These are phyloP conservation scores for Furcula furcula DNA, from an alignment of 2,888 invertebrate species.

Conservation along the genomic window DNA sequence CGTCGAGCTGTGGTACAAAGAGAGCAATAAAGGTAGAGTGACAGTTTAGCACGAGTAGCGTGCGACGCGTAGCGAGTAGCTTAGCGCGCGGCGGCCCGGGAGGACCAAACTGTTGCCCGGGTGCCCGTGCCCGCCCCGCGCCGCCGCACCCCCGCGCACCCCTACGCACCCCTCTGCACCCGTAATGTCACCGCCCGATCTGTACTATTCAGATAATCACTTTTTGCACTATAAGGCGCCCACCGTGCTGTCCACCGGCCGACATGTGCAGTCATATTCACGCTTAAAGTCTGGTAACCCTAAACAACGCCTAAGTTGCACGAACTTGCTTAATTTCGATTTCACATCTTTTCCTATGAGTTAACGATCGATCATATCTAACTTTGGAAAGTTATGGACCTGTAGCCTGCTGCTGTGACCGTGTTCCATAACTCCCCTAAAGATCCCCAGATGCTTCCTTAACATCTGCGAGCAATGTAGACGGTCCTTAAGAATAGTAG, in stretches of 20 bases:
- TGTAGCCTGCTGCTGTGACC: no score
- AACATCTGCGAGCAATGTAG: neutral
- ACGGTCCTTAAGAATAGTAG: neutral
- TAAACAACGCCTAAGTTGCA: no score
- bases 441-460: no score
- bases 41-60: slow-evolving; percentile 59
- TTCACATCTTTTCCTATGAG: no score
- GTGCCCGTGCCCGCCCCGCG: slow-evolving; percentile 20
- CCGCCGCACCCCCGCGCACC: slow-evolving; percentile 11
- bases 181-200: neutral
- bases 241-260: neutral
- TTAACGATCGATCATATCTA: no score
- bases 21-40: slow-evolving; percentile 71
- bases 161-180: slow-evolving; percentile 5
- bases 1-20: slow-evolving; percentile 79
- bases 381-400: no score
- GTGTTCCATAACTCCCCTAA: no score
- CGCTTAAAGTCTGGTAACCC: no score
- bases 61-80: slow-evolving; percentile 51
- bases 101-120: slow-evolving; percentile 61
- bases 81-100: slow-evolving; percentile 40
- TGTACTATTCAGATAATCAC: no score
- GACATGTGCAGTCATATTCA: no score
- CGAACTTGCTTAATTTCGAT: no score
- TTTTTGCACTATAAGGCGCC: no score